Base-by-base conservation (phyloP, 2,888 invertebrate species). In the Lithodes maja region DNA sequence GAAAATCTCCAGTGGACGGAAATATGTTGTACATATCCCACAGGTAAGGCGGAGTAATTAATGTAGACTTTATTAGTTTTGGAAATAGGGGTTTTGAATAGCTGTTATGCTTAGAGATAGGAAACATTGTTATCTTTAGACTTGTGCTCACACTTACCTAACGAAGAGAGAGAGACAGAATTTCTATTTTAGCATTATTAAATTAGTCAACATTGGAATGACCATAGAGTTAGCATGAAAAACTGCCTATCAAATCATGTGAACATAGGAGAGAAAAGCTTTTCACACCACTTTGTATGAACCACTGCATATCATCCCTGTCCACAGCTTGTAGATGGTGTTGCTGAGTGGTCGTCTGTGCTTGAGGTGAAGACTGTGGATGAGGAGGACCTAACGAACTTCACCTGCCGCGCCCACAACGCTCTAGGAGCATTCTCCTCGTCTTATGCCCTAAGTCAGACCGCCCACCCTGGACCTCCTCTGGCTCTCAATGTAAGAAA, bases 281-380 rank as follows among this genome's bases (percentile, higher is more conserved):
- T 33, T 33, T 33, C 33, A 33, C 33, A 33, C 33, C 33, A 33
- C 33, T 33, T 33, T 33, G 33, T 33, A 33, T 0, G 33, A 33
- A 33, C 33, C 33, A 33, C 33, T 33, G 33, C 33, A 33, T 33
- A 33, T 33, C 33, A 33, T 33, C 33, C 33, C 33, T 33, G 33
- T 33, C 50, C 5, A 2, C 80, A 88, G 88, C 75, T 88, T 33
- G 71, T 85, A 50, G 88, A 88, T 53, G 81, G 84, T 3, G 83
- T 88, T 17, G 81, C 79, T 3, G 88, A 88, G 80, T 88, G 88
- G 88, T 88, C 88, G 0, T 88, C 88, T 2, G 81, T 88, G 17
- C 74, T 88, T 17, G 84, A 85, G 53, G 54, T 88, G 0, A 53
- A 69, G 17, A 61, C 55, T 9, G 75, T 88, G 33, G 75, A 55